Conservation (phyloP, 2,797 vertebrate genomes). For the Sebastes nivosus region DNA sequence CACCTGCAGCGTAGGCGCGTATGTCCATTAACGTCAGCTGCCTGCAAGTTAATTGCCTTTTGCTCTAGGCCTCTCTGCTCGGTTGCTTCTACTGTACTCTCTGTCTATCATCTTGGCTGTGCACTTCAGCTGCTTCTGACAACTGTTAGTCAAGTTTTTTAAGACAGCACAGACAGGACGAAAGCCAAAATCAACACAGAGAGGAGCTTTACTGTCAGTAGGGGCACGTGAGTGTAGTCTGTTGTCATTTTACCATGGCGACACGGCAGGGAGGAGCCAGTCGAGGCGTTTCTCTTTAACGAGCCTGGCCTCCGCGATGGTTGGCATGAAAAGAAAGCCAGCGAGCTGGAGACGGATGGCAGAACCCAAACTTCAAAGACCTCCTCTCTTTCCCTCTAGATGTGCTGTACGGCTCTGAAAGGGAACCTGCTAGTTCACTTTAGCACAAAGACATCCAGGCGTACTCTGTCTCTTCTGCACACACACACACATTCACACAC, state of each 20-base stretch:
- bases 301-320: slow-evolving; percentile 72
- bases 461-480: slow-evolving; percentile 4
- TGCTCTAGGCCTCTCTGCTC: neutral
- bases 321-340: slow-evolving; percentile 83
- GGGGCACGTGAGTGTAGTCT: slow-evolving; percentile 30
- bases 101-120: neutral
- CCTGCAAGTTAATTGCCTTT: slow-evolving; percentile 27
- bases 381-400: slow-evolving; percentile 50
- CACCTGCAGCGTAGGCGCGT: slow-evolving; percentile 34
- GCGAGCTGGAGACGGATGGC: slow-evolving; percentile 71
- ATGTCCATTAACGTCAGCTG: neutral
- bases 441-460: slow-evolving; percentile 47
- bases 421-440: slow-evolving; percentile 78
- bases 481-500: neutral
- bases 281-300: slow-evolving; percentile 68
- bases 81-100: neutral
- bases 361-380: slow-evolving; percentile 84
- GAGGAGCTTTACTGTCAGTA: slow-evolving; percentile 23
- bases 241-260: slow-evolving; percentile 61
- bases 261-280: slow-evolving; percentile 49
- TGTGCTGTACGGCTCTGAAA: slow-evolving; percentile 51
- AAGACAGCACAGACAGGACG: neutral
- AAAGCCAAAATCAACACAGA: slow-evolving; percentile 46
- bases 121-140: slow-evolving; percentile 3
- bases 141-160: slow-evolving; percentile 8